Base-by-base conservation (phyloP, 2,797 vertebrate species). In the Meda fulgida region DNA sequence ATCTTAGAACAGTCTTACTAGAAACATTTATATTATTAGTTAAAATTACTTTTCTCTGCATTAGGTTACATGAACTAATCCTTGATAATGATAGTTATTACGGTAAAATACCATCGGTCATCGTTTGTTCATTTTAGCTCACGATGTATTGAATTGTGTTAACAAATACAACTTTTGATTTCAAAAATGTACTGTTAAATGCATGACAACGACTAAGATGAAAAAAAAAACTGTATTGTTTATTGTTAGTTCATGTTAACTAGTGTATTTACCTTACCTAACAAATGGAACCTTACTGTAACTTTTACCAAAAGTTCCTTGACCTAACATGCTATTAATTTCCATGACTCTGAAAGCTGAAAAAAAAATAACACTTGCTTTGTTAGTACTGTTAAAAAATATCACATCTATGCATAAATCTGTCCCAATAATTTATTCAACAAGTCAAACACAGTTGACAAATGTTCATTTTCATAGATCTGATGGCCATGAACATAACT, bases 351-450 rank as follows among this genome's bases (percentile, higher is more conserved):
- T 58, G 21, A 23, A 21, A 16, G 4, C 18, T 51, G 46, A 51
- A 19, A 51, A 19, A 51, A 51, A 51, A 19, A 3, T 0, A 23
- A 60, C 5, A 14, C 10, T 26, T 60, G 55, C n/a, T 5, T 60
- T 11, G 23, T 14, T 67, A 21, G 1, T 38, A 21, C 7, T 21
- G 8, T 21, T 36, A 11, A 67, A 10, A 26, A 40, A 63, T 5
- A 63, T 29, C 53, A 78, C 76, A 63, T 13, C 53, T 29, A 75
- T 11, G 16, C 58, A 36, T 76, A 66, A 65, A 71, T 31, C 26
- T 7, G 38, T 43, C 18, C 55, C 36, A 76, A 70, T 82, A 53
- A 23, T 80, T 84, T 81, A 73, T 51, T 75, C 51, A 14, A 55
- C 65, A 72, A 63, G 16, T 84, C 19, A 78, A 78, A 69, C 46